A percentile compares a stretch with the other conserved stretches of the same genome.
Conservation (phyloP, 2,888 invertebrate genomes). For the Meteorus colon region DNA sequence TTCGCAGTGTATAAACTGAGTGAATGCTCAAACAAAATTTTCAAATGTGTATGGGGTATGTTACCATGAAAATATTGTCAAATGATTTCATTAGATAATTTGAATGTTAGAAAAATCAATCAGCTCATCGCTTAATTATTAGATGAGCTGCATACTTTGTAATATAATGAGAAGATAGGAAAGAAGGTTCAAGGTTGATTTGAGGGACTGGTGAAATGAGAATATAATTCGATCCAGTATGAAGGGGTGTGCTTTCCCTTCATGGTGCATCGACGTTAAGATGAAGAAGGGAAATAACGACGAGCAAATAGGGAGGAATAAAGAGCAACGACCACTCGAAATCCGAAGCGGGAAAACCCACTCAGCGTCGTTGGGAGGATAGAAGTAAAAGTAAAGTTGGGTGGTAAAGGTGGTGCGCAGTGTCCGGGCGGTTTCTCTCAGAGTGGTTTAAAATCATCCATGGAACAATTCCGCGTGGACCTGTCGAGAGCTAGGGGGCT, state of each 20-base stretch:
- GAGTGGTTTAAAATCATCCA: constrained; percentile 15
- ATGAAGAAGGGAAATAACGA: background rate
- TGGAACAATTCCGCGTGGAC: constrained; percentile 17
- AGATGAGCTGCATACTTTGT: too few species aligned
- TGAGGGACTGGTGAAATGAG: constrained; percentile 37
- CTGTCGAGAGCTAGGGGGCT: background rate
- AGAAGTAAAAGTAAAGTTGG: constrained; percentile 7
- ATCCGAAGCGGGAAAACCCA: constrained; percentile 11
- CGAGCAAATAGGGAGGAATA: background rate
- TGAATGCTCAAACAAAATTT: too few species aligned
- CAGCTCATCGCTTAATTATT: too few species aligned
- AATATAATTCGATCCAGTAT: constrained; percentile 42
- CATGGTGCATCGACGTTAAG: background rate
- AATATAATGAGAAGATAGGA: too few species aligned
- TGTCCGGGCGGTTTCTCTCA: background rate
- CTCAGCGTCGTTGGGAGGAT: constrained; percentile 3
- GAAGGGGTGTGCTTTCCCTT: background rate
- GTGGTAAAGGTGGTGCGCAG: background rate
- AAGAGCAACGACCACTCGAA: background rate
- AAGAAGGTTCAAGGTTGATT: background rate
- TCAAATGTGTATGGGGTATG: too few species aligned
- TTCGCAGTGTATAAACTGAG: too few species aligned
- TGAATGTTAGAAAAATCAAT: too few species aligned
- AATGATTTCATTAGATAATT: too few species aligned
- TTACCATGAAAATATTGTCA: too few species aligned